These are phyloP conservation scores for Euplexia lucipara DNA, from an alignment of 2,888 invertebrate genomes.

Conservation along the genomic window DNA sequence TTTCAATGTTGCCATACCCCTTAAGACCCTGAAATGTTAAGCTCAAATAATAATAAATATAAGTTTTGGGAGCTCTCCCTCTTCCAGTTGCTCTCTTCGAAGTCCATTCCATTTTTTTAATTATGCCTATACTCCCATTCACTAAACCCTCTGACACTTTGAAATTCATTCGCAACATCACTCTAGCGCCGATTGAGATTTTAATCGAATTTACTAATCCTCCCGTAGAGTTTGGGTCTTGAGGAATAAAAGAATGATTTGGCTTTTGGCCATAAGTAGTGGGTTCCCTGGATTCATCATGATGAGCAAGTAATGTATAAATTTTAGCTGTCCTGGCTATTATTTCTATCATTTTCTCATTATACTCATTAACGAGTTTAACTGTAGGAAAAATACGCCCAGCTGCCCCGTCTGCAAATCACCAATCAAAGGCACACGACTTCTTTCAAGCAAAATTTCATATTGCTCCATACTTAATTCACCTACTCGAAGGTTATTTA, in stretches of 20 bases:
- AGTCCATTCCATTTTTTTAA: constrained; percentile 12
- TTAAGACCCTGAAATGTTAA: constrained; percentile 4
- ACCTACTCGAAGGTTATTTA: background rate
- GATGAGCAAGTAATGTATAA: background rate
- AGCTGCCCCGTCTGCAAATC: background rate
- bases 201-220: constrained; percentile 3
- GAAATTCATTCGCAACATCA: constrained; percentile 6
- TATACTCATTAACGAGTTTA: background rate
- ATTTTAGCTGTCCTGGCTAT: background rate
- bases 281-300: constrained; percentile 7
- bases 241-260: background rate
- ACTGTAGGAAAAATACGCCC: background rate
- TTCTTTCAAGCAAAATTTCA: constrained; percentile 10
- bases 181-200: constrained; percentile 5
- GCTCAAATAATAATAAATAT: constrained; percentile 1
- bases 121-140: constrained; percentile 3
- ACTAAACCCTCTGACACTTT: constrained; percentile 4
- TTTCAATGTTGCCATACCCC: constrained; percentile 7
- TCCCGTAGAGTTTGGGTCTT: constrained; percentile 3
- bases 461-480: constrained; percentile 7
- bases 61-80: background rate
- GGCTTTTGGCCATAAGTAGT: constrained; percentile 7
- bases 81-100: constrained; percentile 6
- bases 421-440: background rate
- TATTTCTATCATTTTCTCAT: constrained; percentile 1